Evolutionary conservation across 2,888 invertebrate genomes (phyloP).

Genomic region (Sepioteuthis lessoniana): DNA sequence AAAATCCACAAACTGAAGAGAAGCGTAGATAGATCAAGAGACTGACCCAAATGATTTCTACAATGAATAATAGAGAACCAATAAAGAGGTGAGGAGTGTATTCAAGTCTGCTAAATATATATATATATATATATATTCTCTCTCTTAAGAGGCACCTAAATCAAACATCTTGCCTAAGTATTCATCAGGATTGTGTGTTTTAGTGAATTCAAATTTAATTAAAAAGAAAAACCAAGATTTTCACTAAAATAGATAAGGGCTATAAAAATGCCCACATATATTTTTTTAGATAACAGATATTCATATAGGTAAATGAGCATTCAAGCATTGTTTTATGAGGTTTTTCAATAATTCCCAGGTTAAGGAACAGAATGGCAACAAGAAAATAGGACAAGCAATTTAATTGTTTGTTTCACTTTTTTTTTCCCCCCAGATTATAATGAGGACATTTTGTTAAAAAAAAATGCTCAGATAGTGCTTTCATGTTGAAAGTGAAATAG

Average conservation of each 20-base stretch:
- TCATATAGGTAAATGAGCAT: not conserved
- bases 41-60: not conserved
- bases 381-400: constrained; percentile 18
- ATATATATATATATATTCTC: not conserved
- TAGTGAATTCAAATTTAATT: not conserved
- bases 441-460: not conserved
- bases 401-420: not conserved
- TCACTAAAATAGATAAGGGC: not conserved
- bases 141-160: not conserved
- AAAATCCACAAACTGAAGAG: not conserved
- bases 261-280: not conserved
- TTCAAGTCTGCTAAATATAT: not conserved
- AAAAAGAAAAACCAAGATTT: not conserved
- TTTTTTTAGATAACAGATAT: not conserved
- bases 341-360: not conserved
- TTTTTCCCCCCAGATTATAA: not conserved
- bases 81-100: not conserved
- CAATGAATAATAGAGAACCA: not conserved
- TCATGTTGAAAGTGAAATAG: not conserved
- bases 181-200: not conserved
- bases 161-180: not conserved
- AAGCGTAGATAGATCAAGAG: not conserved
- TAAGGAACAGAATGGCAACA: not conserved
- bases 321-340: not conserved
- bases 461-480: not conserved